Percentiles rank a stretch among this genome's conserved stretches.
phyloP scores from a whole-genome alignment of 2,797 vertebrate genomes.

The Sylvia borin region DNA sequence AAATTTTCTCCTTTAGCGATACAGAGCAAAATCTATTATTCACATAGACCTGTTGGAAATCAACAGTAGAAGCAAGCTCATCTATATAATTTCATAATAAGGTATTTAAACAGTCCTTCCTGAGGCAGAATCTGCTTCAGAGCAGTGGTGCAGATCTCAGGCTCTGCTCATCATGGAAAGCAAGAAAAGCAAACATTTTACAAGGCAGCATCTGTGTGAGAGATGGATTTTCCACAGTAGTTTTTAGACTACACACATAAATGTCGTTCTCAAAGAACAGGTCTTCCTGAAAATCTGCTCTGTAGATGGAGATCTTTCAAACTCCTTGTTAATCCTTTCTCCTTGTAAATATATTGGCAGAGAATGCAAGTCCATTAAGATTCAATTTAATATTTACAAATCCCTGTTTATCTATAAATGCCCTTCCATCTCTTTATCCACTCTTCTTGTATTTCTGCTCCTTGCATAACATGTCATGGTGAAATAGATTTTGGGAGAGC shows the following conservation, averaged over 20 bases:
- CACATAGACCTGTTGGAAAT: neutral
- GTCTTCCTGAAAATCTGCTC: neutral
- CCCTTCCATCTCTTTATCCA: neutral
- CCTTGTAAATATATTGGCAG: neutral
- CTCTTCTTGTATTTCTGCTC: neutral
- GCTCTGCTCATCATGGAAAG: neutral
- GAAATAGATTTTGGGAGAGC: neutral
- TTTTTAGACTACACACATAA: neutral
- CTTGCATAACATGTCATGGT: fast-evolving
- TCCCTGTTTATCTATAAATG: neutral
- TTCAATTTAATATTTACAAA: constrained; percentile 30
- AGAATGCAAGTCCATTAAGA: neutral
- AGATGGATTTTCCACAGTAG: neutral
- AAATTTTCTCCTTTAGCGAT: neutral
- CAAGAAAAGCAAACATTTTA: neutral
- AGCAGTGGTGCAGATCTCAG: neutral
- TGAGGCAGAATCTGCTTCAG: neutral
- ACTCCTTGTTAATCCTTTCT: neutral
- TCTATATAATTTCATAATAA: neutral
- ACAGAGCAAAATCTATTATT: neutral
- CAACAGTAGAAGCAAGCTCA: neutral
- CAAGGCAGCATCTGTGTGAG: neutral
- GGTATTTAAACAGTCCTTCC: neutral
- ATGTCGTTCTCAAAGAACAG: neutral
- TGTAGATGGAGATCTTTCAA: neutral